phyloP scores from a whole-genome alignment of 2,113 vertebrate genomes.

The Neotoma lepida region DNA sequence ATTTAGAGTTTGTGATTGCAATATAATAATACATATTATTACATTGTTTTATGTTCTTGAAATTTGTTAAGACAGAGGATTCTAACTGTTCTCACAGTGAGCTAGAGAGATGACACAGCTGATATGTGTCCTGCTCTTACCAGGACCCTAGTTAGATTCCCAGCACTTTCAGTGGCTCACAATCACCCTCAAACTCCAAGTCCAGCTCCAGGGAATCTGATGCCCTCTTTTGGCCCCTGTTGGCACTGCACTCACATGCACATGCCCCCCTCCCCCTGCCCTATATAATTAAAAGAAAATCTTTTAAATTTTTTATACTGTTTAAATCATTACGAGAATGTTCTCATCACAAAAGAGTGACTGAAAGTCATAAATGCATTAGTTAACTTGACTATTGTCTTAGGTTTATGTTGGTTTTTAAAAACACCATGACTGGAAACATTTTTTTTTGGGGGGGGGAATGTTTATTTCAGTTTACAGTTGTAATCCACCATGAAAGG shows the following conservation, averaged over 20 bases:
- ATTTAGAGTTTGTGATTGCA: background rate
- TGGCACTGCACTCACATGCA: background rate
- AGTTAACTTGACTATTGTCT: background rate
- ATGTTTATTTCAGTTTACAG: background rate
- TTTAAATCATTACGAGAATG: background rate
- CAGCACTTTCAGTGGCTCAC: too few relatives aligned
- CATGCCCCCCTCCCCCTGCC: too few relatives aligned
- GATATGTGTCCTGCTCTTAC: too few relatives aligned
- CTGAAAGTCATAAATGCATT: background rate
- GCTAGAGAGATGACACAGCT: background rate
- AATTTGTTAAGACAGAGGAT: background rate
- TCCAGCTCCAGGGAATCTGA: background rate
- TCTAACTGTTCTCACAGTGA: background rate
- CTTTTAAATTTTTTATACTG: background rate
- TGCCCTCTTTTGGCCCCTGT: background rate
- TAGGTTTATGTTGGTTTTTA: background rate
- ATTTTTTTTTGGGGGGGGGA: background rate
- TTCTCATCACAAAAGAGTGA: background rate
- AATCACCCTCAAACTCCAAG: too few relatives aligned
- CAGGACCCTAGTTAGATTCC: background rate
- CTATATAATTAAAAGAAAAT: background rate
- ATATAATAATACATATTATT: background rate
- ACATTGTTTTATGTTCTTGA: background rate
- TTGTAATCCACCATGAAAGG: background rate
- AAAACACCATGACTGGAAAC: background rate